Base-by-base conservation (phyloP, 2,888 invertebrate species). In the Phania funesta region DNA sequence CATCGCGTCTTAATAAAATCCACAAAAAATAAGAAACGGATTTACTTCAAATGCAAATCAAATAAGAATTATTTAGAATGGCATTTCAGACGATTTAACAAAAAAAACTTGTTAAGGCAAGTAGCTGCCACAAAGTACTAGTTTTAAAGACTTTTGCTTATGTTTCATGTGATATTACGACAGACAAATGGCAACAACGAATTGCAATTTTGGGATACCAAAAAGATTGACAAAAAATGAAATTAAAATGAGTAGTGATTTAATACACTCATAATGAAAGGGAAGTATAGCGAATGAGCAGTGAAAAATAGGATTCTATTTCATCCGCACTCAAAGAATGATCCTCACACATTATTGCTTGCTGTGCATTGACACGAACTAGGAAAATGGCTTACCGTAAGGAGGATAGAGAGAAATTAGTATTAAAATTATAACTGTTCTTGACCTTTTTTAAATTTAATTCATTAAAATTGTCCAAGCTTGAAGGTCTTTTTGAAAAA, bases 1-100 rank as follows among this genome's bases (percentile, higher is more conserved):
- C 71, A 78, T 58, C 60, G 44, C 64, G 20, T 71, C 71, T 78
- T 56, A 56, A 26, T 41, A 18, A 52, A 38, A 41, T 6, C n/a
- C 24, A 26, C 16, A 60, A 52, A 18, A 50, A 24, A 52, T 62
- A 73, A 56, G 48, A 67, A 67, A 76, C 67, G 58, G 70, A 78
- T 78, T 78, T 41, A 65, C 64, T 65, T 78, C 48, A 78, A 78
- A 78, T 78, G 78, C 78, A 78, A 78, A 78, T 78, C 78, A 78
- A 78, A 78, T 48, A 78, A 78, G 48, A 41, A 65, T 50, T 65
- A 67, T 71, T 78, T 71, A 71, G 71, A 78, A 78, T 78, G 77
- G 77, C 77, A 78, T 71, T 78, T 71, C 41, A 71, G 32, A 74
- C 67, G 68, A 60, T 29, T 52, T 44, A 38, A 70, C 38, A 41